phyloP scores from a whole-genome alignment of 1,140 invertebrate genomes.

The Muscidifurax raptorellus region DNA sequence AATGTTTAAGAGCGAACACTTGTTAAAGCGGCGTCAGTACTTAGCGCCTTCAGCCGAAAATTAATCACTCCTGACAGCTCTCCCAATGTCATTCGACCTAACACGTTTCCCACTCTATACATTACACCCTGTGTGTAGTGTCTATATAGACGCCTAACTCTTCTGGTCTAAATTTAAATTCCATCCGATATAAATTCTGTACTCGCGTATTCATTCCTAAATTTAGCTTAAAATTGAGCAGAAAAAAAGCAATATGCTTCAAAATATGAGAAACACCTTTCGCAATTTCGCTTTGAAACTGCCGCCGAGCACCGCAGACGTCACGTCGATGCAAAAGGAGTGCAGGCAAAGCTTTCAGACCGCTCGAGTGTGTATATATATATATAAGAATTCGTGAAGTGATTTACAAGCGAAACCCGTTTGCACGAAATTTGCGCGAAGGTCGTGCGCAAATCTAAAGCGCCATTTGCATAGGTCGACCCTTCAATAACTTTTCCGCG shows the following conservation, averaged over 20 bases:
- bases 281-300: not conserved
- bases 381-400: constrained; percentile 59
- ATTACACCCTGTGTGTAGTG: not conserved
- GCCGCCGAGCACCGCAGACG: not conserved
- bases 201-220: not conserved
- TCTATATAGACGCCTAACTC: not conserved
- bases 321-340: constrained; percentile 36
- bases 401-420: constrained; percentile 69
- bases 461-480: constrained; percentile 63
- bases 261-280: not conserved
- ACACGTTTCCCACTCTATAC: constrained; percentile 4
- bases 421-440: constrained; percentile 67
- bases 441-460: constrained; percentile 64
- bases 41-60: constrained; percentile 43
- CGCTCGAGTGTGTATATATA: too few relatives aligned
- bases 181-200: not conserved
- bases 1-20: constrained; percentile 51
- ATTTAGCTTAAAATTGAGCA: too few relatives aligned
- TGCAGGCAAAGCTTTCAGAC: constrained; percentile 33
- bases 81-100: constrained; percentile 38
- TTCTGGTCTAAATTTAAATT: constrained; percentile 41
- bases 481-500: constrained; percentile 65
- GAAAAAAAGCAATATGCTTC: too few relatives aligned
- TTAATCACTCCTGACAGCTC: constrained; percentile 52
- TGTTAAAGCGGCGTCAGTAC: constrained; percentile 46